phyloP scores from a whole-genome alignment of 1,140 invertebrate genomes.

The Drosophila grimshawi region DNA sequence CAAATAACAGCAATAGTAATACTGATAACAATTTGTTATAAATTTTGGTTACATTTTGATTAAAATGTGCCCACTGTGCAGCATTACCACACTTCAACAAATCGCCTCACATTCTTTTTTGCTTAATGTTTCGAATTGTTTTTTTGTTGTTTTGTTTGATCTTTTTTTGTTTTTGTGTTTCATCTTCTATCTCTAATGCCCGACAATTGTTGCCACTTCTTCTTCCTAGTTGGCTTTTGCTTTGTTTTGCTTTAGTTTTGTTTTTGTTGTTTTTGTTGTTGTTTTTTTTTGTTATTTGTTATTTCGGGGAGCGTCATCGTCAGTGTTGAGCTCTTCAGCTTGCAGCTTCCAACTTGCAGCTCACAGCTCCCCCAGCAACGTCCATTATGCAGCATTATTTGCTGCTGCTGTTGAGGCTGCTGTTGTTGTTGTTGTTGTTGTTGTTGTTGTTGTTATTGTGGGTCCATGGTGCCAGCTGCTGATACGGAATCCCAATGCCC shows the following conservation, averaged over 20 bases:
- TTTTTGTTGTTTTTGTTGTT: slow-evolving; percentile 51
- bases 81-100: slow-evolving; percentile 66
- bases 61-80: slow-evolving; percentile 41
- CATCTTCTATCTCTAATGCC: slow-evolving; percentile 78
- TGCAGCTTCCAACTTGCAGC: slow-evolving; percentile 37
- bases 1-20: too few species aligned
- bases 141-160: slow-evolving; percentile 40
- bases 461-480: slow-evolving; percentile 60
- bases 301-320: slow-evolving; percentile 68
- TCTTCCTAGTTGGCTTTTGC: slow-evolving; percentile 72
- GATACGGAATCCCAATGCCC: slow-evolving; percentile 46
- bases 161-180: slow-evolving; percentile 38
- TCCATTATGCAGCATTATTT: slow-evolving; percentile 82
- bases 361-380: slow-evolving; percentile 45
- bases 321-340: slow-evolving; percentile 50
- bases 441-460: slow-evolving; percentile 15
- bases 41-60: neutral
- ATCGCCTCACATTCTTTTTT: slow-evolving; percentile 72
- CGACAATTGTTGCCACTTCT: slow-evolving; percentile 78
- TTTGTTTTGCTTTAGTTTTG: slow-evolving; percentile 54
- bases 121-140: slow-evolving; percentile 48
- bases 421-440: slow-evolving; percentile 15
- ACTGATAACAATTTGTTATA: neutral
- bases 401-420: slow-evolving; percentile 30
- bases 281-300: slow-evolving; percentile 33